These are phyloP conservation scores for Aleiodes alternator DNA, from an alignment of 2,888 invertebrate genomes.

Conservation along the genomic window DNA sequence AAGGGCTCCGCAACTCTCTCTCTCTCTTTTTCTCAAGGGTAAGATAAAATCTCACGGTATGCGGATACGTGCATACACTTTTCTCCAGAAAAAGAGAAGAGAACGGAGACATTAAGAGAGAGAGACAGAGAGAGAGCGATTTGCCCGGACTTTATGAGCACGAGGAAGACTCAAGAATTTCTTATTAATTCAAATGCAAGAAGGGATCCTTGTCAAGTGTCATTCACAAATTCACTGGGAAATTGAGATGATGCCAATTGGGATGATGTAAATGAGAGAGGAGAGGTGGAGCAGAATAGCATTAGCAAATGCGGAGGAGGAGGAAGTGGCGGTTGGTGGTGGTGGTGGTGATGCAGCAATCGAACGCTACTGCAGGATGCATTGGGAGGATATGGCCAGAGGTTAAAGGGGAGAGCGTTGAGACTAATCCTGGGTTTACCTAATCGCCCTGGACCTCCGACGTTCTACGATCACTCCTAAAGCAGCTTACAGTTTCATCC, in stretches of 20 bases:
- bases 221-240: neutral
- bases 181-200: neutral
- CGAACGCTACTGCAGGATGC: constrained; percentile 40
- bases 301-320: constrained; percentile 42
- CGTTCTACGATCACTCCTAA: constrained; percentile 68
- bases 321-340: constrained; percentile 16
- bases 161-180: too few species aligned
- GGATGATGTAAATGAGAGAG: constrained; percentile 71
- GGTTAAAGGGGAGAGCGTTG: constrained; percentile 44
- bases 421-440: constrained; percentile 75
- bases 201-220: neutral
- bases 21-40: constrained; percentile 52
- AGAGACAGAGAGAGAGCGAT: constrained; percentile 18
- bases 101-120: constrained; percentile 30
- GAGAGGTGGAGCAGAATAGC: neutral
- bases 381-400: constrained; percentile 35
- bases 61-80: constrained; percentile 74
- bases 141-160: neutral
- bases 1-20: constrained; percentile 65
- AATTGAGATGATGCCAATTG: constrained; percentile 25
- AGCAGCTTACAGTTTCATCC: constrained; percentile 72
- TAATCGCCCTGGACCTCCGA: constrained; percentile 70
- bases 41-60: constrained; percentile 73
- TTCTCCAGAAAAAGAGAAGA: constrained; percentile 57
- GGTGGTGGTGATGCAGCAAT: neutral